Conservation (phyloP, 2,113 vertebrate species). For the Smithornis capensis region DNA sequence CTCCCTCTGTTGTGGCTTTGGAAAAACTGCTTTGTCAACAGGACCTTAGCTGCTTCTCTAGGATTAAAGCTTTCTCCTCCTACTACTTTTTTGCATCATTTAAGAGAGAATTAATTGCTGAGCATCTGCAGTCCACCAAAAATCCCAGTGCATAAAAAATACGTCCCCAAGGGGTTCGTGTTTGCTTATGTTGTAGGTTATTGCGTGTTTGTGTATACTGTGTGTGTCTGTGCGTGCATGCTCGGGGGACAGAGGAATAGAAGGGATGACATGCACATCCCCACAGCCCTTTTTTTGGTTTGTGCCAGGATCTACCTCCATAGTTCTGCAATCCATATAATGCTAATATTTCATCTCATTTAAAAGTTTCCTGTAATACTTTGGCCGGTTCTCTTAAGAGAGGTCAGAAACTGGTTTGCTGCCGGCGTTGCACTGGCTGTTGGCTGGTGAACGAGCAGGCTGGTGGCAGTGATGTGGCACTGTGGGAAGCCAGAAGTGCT, state of each 20-base stretch:
- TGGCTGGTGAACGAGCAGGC: background rate
- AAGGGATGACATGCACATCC: background rate
- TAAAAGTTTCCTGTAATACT: conserved; percentile 56
- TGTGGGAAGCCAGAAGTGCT: background rate
- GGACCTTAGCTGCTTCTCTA: conserved; percentile 53
- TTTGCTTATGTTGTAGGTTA: background rate
- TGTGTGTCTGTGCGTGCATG: background rate
- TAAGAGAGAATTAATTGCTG: conserved; percentile 20
- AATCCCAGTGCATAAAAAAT: background rate
- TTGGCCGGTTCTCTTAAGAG: background rate
- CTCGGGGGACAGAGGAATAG: background rate
- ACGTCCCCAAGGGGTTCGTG: background rate
- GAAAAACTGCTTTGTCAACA: conserved; percentile 74
- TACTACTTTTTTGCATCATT: conserved; percentile 50
- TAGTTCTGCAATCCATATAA: background rate
- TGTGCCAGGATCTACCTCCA: background rate
- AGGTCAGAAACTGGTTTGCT: background rate
- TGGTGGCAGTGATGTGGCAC: conserved; percentile 19
- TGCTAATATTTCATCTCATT: background rate
- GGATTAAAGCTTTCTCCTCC: conserved; percentile 60
- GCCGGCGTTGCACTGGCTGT: background rate
- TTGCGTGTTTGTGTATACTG: background rate
- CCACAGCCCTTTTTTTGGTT: background rate
- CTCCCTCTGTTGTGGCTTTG: conserved; percentile 65
- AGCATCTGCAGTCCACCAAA: conserved; percentile 25